phyloP scores from a whole-genome alignment of 2,797 vertebrate species.

The Alouatta caraya region DNA sequence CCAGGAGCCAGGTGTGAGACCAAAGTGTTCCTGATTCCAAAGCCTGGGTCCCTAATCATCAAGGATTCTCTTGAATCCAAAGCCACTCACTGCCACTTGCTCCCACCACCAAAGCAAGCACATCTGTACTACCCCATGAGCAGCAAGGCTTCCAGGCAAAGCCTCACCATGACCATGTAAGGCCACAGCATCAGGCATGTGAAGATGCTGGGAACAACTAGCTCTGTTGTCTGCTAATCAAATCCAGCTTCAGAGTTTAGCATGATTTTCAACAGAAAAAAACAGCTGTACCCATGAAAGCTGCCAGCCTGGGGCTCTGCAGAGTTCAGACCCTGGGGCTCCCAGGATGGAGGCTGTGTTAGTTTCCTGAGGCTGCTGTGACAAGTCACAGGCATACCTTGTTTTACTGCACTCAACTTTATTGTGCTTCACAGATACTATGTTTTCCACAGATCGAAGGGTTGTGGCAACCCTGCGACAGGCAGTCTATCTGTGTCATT shows the following conservation, averaged over 20 bases:
- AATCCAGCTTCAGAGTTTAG: background rate
- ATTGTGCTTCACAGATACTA: background rate
- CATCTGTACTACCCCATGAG: fast-evolving
- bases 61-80: background rate
- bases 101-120: background rate
- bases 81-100: background rate
- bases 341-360: background rate
- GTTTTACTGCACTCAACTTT: background rate
- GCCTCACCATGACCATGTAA: background rate
- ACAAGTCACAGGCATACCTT: background rate
- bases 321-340: background rate
- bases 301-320: background rate
- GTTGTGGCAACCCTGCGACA: background rate
- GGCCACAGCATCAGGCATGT: background rate
- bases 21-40: background rate
- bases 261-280: background rate
- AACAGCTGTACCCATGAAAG: background rate
- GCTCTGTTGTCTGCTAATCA: background rate
- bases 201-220: background rate
- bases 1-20: background rate
- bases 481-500: background rate
- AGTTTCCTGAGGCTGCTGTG: background rate
- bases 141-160: background rate
- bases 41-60: background rate
- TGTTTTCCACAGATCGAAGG: background rate